These are phyloP conservation scores for Varanus salvator DNA, from an alignment of 2,113 vertebrate genomes.

Conservation along the genomic window DNA sequence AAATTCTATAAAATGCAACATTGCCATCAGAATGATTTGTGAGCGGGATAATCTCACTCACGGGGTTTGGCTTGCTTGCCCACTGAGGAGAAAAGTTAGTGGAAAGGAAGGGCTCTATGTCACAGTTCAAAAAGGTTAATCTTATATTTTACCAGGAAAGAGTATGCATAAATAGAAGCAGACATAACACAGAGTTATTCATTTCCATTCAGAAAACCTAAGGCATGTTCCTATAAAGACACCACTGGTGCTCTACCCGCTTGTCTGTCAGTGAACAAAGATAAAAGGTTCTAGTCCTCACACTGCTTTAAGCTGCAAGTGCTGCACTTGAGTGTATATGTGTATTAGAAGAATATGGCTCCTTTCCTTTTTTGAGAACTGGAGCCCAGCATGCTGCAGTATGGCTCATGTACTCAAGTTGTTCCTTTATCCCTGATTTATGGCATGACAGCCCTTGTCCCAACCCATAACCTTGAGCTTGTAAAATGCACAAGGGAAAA, in stretches of 20 bases:
- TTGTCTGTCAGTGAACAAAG: neutral
- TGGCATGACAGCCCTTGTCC: conserved; percentile 78
- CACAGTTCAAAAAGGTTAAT: neutral
- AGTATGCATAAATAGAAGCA: neutral
- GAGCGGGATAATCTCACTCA: neutral
- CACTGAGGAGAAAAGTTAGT: neutral
- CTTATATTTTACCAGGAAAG: neutral
- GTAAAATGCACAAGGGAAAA: conserved; percentile 73
- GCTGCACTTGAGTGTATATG: neutral
- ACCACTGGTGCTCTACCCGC: neutral
- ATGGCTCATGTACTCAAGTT: conserved; percentile 73
- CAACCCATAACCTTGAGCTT: conserved; percentile 81
- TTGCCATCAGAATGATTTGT: neutral
- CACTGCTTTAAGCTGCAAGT: neutral
- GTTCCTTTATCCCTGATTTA: conserved; percentile 86
- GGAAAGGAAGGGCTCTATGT: neutral
- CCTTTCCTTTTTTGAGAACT: conserved; percentile 63
- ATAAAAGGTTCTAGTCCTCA: neutral
- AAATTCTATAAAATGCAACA: neutral
- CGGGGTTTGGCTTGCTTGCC: neutral
- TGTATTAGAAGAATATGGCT: neutral
- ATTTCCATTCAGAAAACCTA: neutral
- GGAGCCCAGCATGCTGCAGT: conserved; percentile 63
- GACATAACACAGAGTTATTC: neutral
- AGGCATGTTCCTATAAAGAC: neutral